These are phyloP conservation scores for Macropus fuliginosus DNA, from an alignment of 2,797 vertebrate genomes.

Conservation along the genomic window DNA sequence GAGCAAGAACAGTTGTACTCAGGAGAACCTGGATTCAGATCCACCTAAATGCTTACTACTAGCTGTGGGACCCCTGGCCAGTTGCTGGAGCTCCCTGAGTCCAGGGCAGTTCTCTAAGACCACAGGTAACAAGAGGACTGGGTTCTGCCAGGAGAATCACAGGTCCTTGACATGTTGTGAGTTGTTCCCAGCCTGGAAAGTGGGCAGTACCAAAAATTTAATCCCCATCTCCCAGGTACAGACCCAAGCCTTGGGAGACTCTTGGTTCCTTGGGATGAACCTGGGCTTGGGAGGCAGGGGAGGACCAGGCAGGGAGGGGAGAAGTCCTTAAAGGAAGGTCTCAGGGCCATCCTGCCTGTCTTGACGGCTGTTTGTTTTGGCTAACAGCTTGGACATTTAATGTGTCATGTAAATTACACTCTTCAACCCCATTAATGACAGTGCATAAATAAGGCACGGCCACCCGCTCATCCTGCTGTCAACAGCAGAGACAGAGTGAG, in stretches of 20 bases:
- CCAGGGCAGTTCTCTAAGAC: neutral
- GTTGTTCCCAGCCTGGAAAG: neutral
- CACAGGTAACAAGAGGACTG: neutral
- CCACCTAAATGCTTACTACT: neutral
- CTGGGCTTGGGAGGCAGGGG: neutral
- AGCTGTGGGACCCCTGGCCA: neutral
- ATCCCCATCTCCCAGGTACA: neutral
- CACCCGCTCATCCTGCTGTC: neutral
- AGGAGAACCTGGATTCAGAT: neutral
- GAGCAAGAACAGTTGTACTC: too few relatives aligned
- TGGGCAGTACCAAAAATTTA: neutral
- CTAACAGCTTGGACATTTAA: neutral
- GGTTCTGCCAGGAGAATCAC: neutral
- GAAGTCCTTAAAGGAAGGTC: neutral
- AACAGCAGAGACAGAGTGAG: neutral
- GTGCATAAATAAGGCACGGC: neutral
- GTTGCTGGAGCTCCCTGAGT: neutral
- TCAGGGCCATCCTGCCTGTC: neutral
- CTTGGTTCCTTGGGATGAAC: neutral
- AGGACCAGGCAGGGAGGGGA: neutral
- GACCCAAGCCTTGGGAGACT: neutral
- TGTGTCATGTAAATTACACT: neutral
- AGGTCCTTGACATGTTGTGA: fast-evolving
- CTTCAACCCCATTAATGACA: neutral
- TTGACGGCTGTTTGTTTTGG: neutral